These are phyloP conservation scores for Rhinatrema bivittatum DNA, from an alignment of 2,797 vertebrate species.

Conservation along the genomic window DNA sequence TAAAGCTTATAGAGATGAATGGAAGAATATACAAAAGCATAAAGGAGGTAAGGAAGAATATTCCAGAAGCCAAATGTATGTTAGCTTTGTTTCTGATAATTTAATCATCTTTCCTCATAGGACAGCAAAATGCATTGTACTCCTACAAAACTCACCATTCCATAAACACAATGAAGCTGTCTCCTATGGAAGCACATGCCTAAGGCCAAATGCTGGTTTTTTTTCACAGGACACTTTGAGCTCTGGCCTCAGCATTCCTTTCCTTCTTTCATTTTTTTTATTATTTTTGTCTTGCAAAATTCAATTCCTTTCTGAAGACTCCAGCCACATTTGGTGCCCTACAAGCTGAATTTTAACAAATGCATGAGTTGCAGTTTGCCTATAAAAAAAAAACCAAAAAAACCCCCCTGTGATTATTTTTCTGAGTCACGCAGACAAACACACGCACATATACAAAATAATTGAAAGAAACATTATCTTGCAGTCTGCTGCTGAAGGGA, in stretches of 20 bases:
- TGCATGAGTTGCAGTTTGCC: slow-evolving; percentile 20
- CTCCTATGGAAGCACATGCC: slow-evolving; percentile 47
- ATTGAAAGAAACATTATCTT: slow-evolving; percentile 66
- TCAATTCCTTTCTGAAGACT: slow-evolving; percentile 39
- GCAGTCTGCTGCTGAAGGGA: slow-evolving; percentile 51
- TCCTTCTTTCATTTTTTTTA: neutral
- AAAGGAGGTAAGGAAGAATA: slow-evolving; percentile 39
- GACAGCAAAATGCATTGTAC: slow-evolving; percentile 73
- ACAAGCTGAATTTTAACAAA: slow-evolving; percentile 42
- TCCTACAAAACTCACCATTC: slow-evolving; percentile 60
- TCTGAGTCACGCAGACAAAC: no score
- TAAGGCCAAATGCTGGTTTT: slow-evolving; percentile 54
- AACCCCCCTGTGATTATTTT: slow-evolving; percentile 35
- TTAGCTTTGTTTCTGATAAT: slow-evolving; percentile 55
- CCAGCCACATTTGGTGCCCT: slow-evolving; percentile 18
- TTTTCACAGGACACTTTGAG: slow-evolving; percentile 38
- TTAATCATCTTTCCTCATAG: slow-evolving; percentile 65
- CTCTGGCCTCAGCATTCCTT: slow-evolving; percentile 14
- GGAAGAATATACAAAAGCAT: slow-evolving; percentile 31
- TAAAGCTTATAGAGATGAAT: slow-evolving; percentile 45
- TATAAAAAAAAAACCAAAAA: slow-evolving; percentile 23
- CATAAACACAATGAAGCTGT: slow-evolving; percentile 55
- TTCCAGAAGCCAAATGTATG: slow-evolving; percentile 35
- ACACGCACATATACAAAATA: slow-evolving; percentile 20
- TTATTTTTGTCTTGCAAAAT: slow-evolving; percentile 29